Evolutionary conservation across 1,140 invertebrate species (phyloP).

Genomic region (Leptonema lineaticorne): DNA sequence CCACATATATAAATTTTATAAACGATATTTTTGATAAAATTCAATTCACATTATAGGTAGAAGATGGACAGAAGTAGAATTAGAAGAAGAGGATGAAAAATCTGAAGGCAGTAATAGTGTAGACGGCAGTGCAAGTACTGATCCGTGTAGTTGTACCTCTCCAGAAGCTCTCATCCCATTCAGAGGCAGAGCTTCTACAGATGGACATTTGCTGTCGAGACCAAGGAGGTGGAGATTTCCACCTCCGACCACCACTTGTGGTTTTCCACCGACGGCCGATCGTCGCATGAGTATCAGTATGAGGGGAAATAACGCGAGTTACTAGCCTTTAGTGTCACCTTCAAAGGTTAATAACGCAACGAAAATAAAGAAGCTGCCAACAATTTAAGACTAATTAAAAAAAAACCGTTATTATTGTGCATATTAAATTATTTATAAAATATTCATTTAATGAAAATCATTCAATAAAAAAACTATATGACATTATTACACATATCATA

Average conservation of each 20-base stretch:
- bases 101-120: constrained; percentile 43
- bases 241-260: constrained; percentile 46
- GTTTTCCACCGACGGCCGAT: constrained; percentile 49
- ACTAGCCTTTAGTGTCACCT: constrained; percentile 41
- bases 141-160: constrained; percentile 29
- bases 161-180: constrained; percentile 57
- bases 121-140: constrained; percentile 40
- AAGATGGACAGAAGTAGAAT: constrained; percentile 52
- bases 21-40: background rate
- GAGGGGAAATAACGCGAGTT: constrained; percentile 58
- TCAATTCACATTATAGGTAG: constrained; percentile 46
- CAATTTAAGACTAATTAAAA: background rate
- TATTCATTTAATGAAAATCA: no score
- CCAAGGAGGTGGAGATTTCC: constrained; percentile 57
- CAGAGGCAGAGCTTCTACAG: constrained; percentile 63
- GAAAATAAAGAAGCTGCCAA: background rate
- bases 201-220: constrained; percentile 57
- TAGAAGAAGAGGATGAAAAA: constrained; percentile 49
- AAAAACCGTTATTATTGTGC: background rate
- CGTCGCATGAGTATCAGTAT: constrained; percentile 61
- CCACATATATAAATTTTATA: background rate
- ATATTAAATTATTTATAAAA: no score
- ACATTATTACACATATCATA: no score
- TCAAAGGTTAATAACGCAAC: background rate
- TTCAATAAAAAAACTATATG: no score